Evolutionary conservation across 2,888 invertebrate species (phyloP).

Genomic region (Ephialtes manifestator): DNA sequence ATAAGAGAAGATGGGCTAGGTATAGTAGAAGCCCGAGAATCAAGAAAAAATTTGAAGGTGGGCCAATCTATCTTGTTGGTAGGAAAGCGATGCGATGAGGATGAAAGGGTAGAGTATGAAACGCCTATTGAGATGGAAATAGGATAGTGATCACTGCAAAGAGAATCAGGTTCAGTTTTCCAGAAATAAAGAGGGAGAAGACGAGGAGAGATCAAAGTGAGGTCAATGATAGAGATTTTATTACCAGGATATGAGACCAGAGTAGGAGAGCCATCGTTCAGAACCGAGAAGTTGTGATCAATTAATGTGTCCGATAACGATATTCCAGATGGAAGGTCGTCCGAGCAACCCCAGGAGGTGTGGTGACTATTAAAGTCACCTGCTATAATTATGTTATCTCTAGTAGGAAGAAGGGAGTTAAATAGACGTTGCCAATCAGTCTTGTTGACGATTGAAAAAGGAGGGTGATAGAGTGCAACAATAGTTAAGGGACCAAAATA

Average conservation of each 20-base stretch:
- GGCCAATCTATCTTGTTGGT: conserved; percentile 16
- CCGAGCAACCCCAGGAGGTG: conserved; percentile 21
- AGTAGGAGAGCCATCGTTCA: not conserved
- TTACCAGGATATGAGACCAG: not conserved
- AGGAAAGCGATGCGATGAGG: conserved; percentile 23
- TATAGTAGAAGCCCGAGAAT: not conserved
- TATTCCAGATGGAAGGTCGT: not conserved
- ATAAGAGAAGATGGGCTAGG: not conserved
- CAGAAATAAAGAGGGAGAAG: conserved; percentile 20
- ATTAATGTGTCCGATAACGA: not conserved
- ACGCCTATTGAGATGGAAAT: conserved; percentile 24
- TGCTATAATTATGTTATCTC: not conserved
- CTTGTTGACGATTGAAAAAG: too few relatives aligned
- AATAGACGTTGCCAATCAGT: too few relatives aligned
- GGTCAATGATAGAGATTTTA: not conserved
- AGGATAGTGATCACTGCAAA: conserved; percentile 48
- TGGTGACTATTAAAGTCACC: not conserved
- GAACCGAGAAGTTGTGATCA: not conserved
- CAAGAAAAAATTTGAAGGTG: not conserved
- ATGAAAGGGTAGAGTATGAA: not conserved
- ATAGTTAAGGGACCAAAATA: too few relatives aligned
- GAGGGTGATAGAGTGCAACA: too few relatives aligned
- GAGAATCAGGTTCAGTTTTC: conserved; percentile 5
- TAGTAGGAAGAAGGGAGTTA: too few relatives aligned
- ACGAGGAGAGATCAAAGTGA: not conserved